These are phyloP conservation scores for Mormyrops boulengeri DNA, from an alignment of 2,797 vertebrate genomes.

Conservation along the genomic window DNA sequence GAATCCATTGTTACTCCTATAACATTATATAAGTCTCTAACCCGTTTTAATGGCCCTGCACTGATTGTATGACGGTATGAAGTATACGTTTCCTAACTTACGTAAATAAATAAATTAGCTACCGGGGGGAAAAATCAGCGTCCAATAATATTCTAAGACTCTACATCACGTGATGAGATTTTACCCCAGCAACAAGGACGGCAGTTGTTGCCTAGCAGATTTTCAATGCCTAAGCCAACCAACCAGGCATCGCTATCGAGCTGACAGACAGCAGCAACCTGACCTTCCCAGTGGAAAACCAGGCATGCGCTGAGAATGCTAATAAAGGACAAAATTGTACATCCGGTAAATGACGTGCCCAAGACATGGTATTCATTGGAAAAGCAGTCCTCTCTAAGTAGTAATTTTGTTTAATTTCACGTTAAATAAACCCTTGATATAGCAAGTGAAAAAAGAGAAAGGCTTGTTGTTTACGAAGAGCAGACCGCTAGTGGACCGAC, in stretches of 20 bases:
- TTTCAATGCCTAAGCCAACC: constrained; percentile 25
- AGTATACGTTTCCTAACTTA: not conserved
- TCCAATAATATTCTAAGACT: constrained; percentile 21
- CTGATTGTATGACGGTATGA: not conserved
- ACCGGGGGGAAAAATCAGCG: not conserved
- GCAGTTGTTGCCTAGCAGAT: constrained; percentile 39
- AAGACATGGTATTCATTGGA: not conserved
- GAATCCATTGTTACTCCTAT: not conserved
- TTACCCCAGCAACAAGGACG: constrained; percentile 30
- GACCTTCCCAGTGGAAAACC: constrained; percentile 15
- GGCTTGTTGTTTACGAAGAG: not conserved
- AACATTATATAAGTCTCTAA: not conserved
- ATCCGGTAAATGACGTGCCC: not conserved
- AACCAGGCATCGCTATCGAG: constrained; percentile 18
- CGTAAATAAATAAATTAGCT: constrained; percentile 1
- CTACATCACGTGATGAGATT: constrained; percentile 25
- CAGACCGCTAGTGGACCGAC: not conserved
- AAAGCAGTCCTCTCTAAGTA: not conserved
- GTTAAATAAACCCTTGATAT: not conserved
- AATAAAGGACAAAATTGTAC: constrained; percentile 14
- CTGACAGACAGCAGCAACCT: constrained; percentile 21
- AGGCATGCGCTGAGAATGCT: constrained; percentile 21
- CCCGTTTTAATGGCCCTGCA: not conserved
- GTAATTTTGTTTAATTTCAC: not conserved
- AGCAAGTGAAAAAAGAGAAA: not conserved